phyloP scores from a whole-genome alignment of 2,888 invertebrate genomes.

The Trachelus stipa region DNA sequence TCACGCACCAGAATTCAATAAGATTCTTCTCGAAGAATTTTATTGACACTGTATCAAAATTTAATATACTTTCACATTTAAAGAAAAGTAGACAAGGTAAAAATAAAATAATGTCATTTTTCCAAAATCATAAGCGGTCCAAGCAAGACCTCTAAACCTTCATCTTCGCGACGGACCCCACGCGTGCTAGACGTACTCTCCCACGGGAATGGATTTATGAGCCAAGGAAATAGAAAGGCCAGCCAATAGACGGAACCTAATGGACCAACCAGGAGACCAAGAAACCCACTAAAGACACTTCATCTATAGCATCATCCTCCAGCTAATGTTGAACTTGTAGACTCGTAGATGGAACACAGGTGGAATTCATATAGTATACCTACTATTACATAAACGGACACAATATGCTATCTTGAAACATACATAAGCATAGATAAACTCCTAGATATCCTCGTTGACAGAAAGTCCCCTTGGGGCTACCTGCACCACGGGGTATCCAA shows the following conservation, averaged over 20 bases:
- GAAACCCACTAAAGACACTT: too few species aligned
- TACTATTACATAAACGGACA: constrained; percentile 17
- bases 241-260: not conserved
- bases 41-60: too few species aligned
- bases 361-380: constrained; percentile 14
- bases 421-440: constrained; percentile 12
- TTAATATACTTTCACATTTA: too few species aligned
- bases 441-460: constrained; percentile 39
- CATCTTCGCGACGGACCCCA: constrained; percentile 54
- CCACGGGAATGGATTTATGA: constrained; percentile 50
- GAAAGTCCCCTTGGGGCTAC: constrained; percentile 50
- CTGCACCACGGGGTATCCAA: constrained; percentile 49
- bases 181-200: constrained; percentile 52
- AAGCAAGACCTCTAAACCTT: constrained; percentile 41
- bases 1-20: too few species aligned
- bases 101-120: too few species aligned
- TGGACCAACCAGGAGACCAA: not conserved
- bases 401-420: constrained; percentile 5
- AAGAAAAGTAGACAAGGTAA: too few species aligned
- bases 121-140: too few species aligned
- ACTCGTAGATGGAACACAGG: constrained; percentile 10
- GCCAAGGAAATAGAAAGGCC: constrained; percentile 16
- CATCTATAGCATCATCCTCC: too few species aligned
- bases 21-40: too few species aligned
- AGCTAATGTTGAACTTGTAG: too few species aligned